A percentile compares a stretch with the other conserved stretches of the same genome.
Evolutionary conservation across 2,888 invertebrate genomes (phyloP).

Genomic region (Argyresthia goedartella): DNA sequence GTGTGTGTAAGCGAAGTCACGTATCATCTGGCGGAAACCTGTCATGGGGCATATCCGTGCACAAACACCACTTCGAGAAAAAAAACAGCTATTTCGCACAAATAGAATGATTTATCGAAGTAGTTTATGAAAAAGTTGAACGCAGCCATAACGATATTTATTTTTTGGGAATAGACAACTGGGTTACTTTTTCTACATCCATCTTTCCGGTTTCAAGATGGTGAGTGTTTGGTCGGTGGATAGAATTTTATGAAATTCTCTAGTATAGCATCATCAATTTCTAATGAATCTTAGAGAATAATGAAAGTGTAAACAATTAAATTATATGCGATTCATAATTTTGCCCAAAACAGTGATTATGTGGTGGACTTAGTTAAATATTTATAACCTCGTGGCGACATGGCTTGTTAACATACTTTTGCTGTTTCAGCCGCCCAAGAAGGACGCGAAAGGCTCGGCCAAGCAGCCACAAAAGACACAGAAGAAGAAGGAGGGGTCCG

Average conservation of each 20-base stretch:
- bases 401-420: slow-evolving; percentile 30
- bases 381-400: slow-evolving; percentile 48
- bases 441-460: slow-evolving; percentile 90
- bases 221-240: slow-evolving; percentile 37
- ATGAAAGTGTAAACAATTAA: neutral
- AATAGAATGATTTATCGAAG: too few species aligned
- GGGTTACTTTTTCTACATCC: slow-evolving; percentile 18
- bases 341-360: neutral
- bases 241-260: neutral
- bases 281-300: neutral
- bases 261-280: neutral
- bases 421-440: slow-evolving; percentile 88
- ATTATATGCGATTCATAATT: neutral
- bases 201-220: slow-evolving; percentile 66
- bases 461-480: slow-evolving; percentile 95
- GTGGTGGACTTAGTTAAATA: neutral
- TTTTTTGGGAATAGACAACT: neutral
- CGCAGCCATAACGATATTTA: too few species aligned
- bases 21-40: too few species aligned
- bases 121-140: too few species aligned
- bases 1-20: too few species aligned
- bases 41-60: too few species aligned
- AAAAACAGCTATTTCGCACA: too few species aligned
- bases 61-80: too few species aligned
- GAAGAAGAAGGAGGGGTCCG: slow-evolving; percentile 96